Percentiles rank a stretch among this genome's conserved stretches.
Conservation (phyloP, 2,888 invertebrate genomes). For the Poecilobothrus nobilitatus region DNA sequence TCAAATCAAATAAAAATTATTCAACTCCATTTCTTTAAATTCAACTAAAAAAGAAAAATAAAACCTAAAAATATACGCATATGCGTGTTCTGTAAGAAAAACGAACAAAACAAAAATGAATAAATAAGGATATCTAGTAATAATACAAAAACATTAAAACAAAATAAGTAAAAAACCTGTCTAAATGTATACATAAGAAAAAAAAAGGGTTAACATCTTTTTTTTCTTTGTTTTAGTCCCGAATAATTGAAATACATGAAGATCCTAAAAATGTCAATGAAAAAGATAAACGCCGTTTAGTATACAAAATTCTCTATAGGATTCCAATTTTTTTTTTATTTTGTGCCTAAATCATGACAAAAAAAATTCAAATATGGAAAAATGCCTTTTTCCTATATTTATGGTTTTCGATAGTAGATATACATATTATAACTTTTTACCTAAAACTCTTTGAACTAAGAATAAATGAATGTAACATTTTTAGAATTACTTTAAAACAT, state of each 20-base stretch:
- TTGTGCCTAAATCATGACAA: background rate
- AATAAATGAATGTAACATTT: no score
- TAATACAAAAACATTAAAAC: background rate
- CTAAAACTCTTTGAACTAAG: no score
- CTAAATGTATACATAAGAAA: background rate
- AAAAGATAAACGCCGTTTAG: conserved; percentile 24
- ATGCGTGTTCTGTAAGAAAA: background rate
- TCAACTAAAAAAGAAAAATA: background rate
- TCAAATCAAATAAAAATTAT: conserved; percentile 6
- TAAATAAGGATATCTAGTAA: background rate
- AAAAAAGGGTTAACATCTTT: background rate
- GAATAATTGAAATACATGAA: conserved; percentile 25
- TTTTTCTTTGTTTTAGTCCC: conserved; percentile 14
- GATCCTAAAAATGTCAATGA: conserved; percentile 25
- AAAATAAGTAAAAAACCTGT: background rate
- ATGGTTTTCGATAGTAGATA: no score
- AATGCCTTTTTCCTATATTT: no score
- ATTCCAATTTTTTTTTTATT: background rate
- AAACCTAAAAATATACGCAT: background rate
- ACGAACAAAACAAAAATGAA: background rate
- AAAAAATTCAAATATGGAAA: background rate
- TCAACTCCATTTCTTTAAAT: background rate
- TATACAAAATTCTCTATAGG: conserved; percentile 22
- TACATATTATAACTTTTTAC: no score
- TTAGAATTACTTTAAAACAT: no score